Evolutionary conservation across 2,797 vertebrate genomes (phyloP).

Genomic region (Columba guinea): DNA sequence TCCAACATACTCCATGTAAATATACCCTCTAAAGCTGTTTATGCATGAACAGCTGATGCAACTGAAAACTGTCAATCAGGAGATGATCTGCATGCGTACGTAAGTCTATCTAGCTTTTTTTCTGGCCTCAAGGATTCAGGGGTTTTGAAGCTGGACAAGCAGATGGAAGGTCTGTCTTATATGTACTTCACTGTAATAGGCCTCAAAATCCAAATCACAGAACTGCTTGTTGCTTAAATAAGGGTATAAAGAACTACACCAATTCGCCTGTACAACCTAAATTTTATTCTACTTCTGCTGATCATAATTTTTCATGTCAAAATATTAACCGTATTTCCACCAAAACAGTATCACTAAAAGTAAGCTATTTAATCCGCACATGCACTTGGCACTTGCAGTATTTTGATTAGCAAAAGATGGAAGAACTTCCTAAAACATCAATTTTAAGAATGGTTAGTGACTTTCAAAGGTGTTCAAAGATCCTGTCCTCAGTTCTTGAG

Average conservation of each 20-base stretch:
- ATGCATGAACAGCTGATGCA: conserved; percentile 60
- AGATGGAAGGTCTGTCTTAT: background rate
- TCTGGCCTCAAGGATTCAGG: conserved; percentile 6
- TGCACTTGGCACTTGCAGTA: background rate
- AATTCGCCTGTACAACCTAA: background rate
- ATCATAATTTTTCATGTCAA: background rate
- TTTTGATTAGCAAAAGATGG: background rate
- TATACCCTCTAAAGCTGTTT: conserved; percentile 59
- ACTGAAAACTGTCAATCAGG: conserved; percentile 65
- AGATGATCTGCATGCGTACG: conserved; percentile 20
- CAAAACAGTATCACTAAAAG: background rate
- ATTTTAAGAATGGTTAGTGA: background rate
- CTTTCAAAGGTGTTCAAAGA: background rate
- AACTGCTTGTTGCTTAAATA: background rate
- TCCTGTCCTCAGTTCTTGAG: background rate
- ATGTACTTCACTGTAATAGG: background rate
- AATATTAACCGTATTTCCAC: background rate
- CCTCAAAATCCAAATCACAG: background rate
- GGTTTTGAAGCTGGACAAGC: conserved; percentile 31
- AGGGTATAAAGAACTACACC: background rate
- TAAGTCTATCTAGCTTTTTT: conserved; percentile 1
- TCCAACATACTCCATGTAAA: conserved; percentile 56
- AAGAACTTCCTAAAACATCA: background rate
- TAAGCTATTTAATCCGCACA: background rate
- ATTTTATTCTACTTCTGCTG: background rate